A percentile compares a stretch with the other conserved stretches of the same genome.
phyloP scores from a whole-genome alignment of 2,797 vertebrate genomes.

The Chloroceryle inda region DNA sequence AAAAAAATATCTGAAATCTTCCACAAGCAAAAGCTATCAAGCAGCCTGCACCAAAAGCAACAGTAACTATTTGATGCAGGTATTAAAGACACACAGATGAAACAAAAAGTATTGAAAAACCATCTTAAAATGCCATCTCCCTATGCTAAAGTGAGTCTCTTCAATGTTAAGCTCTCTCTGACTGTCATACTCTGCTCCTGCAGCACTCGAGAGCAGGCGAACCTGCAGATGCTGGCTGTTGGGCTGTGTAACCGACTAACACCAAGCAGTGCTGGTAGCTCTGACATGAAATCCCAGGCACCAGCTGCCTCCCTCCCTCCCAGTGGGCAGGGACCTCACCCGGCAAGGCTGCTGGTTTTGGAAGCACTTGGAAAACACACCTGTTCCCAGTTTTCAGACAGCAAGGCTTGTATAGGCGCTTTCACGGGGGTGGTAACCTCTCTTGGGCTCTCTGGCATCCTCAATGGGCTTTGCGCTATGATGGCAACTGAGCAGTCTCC shows the following conservation, averaged over 20 bases:
- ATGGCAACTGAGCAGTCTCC: neutral
- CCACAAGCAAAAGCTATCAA: neutral
- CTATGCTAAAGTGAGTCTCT: accelerated
- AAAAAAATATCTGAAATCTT: neutral
- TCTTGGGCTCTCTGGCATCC: neutral
- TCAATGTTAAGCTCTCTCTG: neutral
- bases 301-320: neutral
- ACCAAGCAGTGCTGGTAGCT: neutral
- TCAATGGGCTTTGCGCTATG: accelerated
- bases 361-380: accelerated
- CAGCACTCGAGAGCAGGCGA: accelerated
- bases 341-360: neutral
- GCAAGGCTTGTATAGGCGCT: accelerated
- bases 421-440: accelerated
- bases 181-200: neutral
- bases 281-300: neutral
- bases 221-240: neutral
- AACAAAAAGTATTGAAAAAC: neutral
- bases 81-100: neutral
- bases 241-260: neutral
- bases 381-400: neutral
- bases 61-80: neutral
- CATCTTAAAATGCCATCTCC: neutral
- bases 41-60: neutral
- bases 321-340: neutral